Evolutionary conservation across 2,113 vertebrate species (phyloP).

Genomic region (Tricholaema leucomelas): DNA sequence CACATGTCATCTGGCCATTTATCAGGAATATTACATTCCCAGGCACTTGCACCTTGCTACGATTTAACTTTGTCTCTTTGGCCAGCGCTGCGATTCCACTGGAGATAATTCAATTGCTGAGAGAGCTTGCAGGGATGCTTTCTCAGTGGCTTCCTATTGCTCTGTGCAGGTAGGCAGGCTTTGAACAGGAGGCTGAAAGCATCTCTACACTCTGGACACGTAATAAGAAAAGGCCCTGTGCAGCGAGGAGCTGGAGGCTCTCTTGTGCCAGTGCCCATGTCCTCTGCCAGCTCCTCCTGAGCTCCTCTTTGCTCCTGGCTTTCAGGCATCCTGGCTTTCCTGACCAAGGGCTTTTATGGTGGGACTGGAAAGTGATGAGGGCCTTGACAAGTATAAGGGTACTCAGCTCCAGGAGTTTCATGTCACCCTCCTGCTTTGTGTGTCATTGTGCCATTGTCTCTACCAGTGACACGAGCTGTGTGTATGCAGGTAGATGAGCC

Average conservation of each 20-base stretch:
- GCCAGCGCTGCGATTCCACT: constrained; percentile 54
- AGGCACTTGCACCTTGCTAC: constrained; percentile 64
- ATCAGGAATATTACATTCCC: constrained; percentile 77
- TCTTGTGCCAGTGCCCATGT: not conserved
- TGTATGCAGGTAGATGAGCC: not conserved
- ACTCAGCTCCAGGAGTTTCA: not conserved
- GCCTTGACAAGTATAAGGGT: not conserved
- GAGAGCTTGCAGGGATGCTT: constrained; percentile 38
- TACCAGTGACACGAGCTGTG: fast-evolving
- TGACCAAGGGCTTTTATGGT: not conserved
- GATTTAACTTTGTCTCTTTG: constrained; percentile 72
- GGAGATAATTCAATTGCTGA: constrained; percentile 72
- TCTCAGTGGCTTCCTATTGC: not conserved
- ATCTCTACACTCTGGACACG: not conserved
- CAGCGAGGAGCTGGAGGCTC: not conserved
- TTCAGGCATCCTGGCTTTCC: not conserved
- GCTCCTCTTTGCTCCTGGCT: not conserved
- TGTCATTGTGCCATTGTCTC: not conserved
- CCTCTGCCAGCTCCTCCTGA: not conserved
- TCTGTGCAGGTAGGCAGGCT: not conserved
- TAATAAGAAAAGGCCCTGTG: fast-evolving
- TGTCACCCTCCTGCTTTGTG: not conserved
- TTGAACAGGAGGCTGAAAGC: not conserved
- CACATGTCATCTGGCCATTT: constrained; percentile 67
- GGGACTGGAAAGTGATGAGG: not conserved